phyloP scores from a whole-genome alignment of 2,113 vertebrate genomes.

The Ahaetulla prasina region DNA sequence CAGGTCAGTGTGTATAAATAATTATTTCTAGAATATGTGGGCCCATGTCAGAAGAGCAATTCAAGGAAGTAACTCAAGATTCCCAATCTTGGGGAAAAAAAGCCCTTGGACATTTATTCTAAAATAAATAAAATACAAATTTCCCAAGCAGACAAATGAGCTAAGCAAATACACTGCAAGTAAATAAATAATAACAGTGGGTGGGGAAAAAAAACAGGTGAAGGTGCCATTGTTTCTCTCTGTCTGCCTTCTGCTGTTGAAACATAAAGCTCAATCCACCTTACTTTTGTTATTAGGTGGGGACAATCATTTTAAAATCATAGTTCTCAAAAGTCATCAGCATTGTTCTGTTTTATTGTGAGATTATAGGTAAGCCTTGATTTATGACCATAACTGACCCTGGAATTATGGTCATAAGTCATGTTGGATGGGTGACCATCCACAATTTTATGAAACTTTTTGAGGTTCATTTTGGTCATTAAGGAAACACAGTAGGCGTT shows the following conservation, averaged over 20 bases:
- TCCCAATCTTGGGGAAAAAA: not conserved
- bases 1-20: not conserved
- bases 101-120: not conserved
- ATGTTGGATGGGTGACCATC: too few relatives aligned
- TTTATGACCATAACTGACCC: too few relatives aligned
- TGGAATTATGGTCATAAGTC: too few relatives aligned
- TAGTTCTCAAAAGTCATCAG: not conserved
- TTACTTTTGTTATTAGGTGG: conserved; percentile 1
- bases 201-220: not conserved
- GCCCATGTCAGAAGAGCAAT: not conserved
- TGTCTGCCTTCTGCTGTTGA: conserved; percentile 1
- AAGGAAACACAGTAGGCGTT: too few relatives aligned
- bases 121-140: conserved; percentile 3
- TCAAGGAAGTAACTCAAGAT: not conserved
- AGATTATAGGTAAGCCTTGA: not conserved
- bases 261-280: not conserved
- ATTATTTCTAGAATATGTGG: not conserved
- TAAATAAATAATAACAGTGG: not conserved
- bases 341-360: conserved; percentile 25
- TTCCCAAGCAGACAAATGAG: not conserved
- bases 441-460: too few relatives aligned
- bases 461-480: too few relatives aligned
- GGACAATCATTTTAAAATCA: conserved; percentile 21
- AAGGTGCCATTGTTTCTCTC: not conserved
- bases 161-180: not conserved